Evolutionary conservation across 2,113 vertebrate species (phyloP).

Genomic region (Rousettus leschenaultii): DNA sequence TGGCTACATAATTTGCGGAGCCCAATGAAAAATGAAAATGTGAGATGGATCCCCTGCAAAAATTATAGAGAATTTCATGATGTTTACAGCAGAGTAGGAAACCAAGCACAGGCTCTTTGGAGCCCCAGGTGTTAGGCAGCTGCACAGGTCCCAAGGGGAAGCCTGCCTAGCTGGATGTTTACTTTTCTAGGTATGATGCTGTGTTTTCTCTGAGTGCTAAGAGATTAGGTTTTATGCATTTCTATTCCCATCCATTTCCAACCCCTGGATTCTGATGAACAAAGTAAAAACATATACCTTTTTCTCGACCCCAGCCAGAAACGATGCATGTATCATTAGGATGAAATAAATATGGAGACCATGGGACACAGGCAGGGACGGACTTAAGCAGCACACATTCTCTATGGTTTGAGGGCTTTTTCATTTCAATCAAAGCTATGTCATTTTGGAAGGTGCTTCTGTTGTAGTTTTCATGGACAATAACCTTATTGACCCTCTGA

Average conservation of each 20-base stretch:
- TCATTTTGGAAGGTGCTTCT: constrained; percentile 89
- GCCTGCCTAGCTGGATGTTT: not conserved
- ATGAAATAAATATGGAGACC: constrained; percentile 89
- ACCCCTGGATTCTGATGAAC: not conserved
- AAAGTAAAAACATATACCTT: constrained; percentile 80
- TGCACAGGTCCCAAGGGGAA: not conserved
- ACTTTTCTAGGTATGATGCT: not conserved
- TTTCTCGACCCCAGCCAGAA: constrained; percentile 92
- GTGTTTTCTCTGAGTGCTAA: not conserved
- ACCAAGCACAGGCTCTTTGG: not conserved
- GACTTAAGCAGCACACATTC: constrained; percentile 77
- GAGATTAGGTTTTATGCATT: not conserved
- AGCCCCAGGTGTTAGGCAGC: not conserved
- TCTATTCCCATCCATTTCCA: not conserved
- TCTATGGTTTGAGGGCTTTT: not conserved
- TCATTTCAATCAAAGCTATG: constrained; percentile 91
- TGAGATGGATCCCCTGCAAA: not conserved
- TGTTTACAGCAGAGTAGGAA: not conserved
- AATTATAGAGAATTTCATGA: not conserved
- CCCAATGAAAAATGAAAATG: not conserved
- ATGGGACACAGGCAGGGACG: constrained; percentile 90
- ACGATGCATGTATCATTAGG: constrained; percentile 87
- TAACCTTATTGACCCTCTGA: constrained; percentile 76
- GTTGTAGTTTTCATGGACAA: constrained; percentile 87
- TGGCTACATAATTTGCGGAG: not conserved